Base-by-base conservation (phyloP, 2,113 vertebrate genomes). In the Empidonax alnorum region DNA sequence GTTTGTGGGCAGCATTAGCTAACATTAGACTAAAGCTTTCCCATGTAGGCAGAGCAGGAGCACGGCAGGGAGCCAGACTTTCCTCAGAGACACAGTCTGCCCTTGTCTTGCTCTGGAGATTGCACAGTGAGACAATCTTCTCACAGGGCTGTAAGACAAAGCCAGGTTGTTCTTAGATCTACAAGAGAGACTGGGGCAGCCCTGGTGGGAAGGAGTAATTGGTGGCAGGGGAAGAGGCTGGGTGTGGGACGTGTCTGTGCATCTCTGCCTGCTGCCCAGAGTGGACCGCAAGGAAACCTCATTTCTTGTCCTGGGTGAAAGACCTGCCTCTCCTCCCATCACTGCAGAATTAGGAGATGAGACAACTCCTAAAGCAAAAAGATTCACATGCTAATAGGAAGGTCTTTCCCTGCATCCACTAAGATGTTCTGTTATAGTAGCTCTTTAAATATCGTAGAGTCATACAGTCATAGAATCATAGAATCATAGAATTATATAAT, bases 171-270 rank as follows among this genome's bases (percentile, higher is more conserved):
- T 88, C 33, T 67, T 52, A 10, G 7, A 44, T 21, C 46, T 47
- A 4, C 46, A 31, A 23, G 59, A 71, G 3, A 63, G 23, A 9
- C 19, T 25, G 28, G 2, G 3, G 8, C 31, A 72, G 27, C 44
- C 21, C 8, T 27, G 19, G 10, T 50, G 37, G 42, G 25, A 37
- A 23, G 25, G 25, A 30, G 9, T 27, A 73, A 22, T 1, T 46
- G 42, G n/a, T 5, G 22, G 10, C 30, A 62, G 23, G 20, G 42
- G 30, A 95, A 78, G 12, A 9, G n/a, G 12, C 33, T 89, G 62
- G 27, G 24, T 67, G 31, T 52, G 41, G 44, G 20, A 39, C 0
- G 0, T 66, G 13, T 15, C 31, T 78, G 8, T 77, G 24, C 28
- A 49, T 14, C 41, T 76, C 52, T 3, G 2, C 13, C 41, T 47